phyloP scores from a whole-genome alignment of 2,113 vertebrate species.

The Hippoglossus stenolepis region DNA sequence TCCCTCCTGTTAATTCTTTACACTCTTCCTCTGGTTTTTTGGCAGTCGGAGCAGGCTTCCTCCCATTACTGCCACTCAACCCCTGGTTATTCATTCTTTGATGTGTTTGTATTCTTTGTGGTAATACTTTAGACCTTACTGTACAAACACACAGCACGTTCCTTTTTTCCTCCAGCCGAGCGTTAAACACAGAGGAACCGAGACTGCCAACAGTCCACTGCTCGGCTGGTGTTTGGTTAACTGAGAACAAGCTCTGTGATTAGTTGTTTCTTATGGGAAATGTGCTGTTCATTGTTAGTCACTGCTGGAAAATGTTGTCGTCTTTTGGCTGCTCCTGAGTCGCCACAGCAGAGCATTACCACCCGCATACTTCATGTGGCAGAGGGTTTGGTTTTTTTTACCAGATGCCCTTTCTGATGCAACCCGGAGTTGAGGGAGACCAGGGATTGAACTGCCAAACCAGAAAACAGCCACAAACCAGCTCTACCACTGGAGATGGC shows the following conservation, averaged over 20 bases:
- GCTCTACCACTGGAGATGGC: not conserved
- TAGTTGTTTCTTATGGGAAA: not conserved
- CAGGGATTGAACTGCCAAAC: not conserved
- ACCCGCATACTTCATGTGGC: not conserved
- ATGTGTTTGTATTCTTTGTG: slow-evolving; percentile 17
- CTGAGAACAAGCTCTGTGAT: not conserved
- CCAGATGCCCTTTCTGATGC: too few relatives aligned
- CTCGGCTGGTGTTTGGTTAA: not conserved
- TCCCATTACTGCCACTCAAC: slow-evolving; percentile 32
- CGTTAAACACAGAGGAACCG: not conserved
- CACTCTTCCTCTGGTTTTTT: slow-evolving; percentile 8
- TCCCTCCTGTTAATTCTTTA: slow-evolving; percentile 5
- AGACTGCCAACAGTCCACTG: not conserved
- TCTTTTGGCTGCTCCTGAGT: not conserved
- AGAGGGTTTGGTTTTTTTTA: not conserved
- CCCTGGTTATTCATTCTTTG: slow-evolving; percentile 9
- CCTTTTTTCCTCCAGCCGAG: not conserved
- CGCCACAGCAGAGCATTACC: not conserved
- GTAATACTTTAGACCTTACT: not conserved
- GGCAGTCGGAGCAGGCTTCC: slow-evolving; percentile 3
- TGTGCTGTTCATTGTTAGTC: not conserved
- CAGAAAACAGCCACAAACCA: not conserved
- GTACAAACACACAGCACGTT: not conserved
- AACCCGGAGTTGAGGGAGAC: not conserved
- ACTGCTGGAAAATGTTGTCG: not conserved